These are phyloP conservation scores for Acinonyx jubatus DNA, from an alignment of 2,113 vertebrate species.

Conservation along the genomic window DNA sequence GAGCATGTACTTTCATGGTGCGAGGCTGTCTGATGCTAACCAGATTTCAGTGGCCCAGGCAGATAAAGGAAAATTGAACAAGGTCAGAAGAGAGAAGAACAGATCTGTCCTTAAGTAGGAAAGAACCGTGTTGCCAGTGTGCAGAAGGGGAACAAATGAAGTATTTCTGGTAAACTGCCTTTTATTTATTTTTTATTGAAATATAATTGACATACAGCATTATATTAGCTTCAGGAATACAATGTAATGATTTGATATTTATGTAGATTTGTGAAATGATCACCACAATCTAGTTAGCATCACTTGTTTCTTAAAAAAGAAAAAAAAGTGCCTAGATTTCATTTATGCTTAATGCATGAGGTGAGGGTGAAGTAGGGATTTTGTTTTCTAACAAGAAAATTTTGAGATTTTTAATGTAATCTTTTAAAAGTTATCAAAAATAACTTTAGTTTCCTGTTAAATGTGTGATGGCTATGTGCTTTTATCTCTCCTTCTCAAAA, in stretches of 20 bases:
- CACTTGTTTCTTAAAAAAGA: slow-evolving; percentile 4
- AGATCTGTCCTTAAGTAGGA: slow-evolving; percentile 29
- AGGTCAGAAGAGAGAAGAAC: slow-evolving; percentile 39
- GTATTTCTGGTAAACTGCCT: slow-evolving; percentile 37
- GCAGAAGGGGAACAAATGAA: slow-evolving; percentile 19
- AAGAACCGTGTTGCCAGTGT: not conserved
- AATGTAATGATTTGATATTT: not conserved
- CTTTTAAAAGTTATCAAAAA: slow-evolving; percentile 40
- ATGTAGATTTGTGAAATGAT: not conserved
- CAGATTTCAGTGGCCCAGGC: not conserved
- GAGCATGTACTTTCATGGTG: not conserved
- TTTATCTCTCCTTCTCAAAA: slow-evolving; percentile 39
- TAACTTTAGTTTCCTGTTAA: slow-evolving; percentile 47
- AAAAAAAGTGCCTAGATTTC: not conserved
- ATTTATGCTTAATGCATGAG: slow-evolving; percentile 38
- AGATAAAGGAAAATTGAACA: slow-evolving; percentile 15
- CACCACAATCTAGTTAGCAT: not conserved
- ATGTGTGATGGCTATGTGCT: not conserved
- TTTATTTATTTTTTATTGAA: not conserved
- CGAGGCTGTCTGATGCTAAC: not conserved
- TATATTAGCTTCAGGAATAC: not conserved
- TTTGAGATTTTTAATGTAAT: slow-evolving; percentile 22
- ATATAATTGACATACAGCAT: not conserved
- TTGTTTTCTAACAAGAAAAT: not conserved
- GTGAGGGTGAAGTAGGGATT: not conserved